Evolutionary conservation across 2,797 vertebrate genomes (phyloP).

Genomic region (Columba guinea): DNA sequence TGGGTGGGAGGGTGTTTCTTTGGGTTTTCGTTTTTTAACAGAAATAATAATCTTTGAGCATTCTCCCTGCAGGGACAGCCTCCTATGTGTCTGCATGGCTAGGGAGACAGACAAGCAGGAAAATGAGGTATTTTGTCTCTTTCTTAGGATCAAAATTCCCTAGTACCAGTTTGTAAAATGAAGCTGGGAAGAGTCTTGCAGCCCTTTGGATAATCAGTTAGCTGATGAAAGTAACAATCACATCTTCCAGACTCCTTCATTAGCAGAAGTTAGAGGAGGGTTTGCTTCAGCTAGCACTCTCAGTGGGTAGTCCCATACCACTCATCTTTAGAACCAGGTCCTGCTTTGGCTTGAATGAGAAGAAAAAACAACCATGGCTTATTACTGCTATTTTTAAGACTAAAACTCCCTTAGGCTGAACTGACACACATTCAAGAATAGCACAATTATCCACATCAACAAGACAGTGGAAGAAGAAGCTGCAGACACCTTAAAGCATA

Average conservation of each 20-base stretch:
- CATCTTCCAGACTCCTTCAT: not conserved
- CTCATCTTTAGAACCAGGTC: not conserved
- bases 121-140: not conserved
- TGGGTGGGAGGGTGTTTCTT: too few relatives aligned
- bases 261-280: not conserved
- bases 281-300: not conserved
- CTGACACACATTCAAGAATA: not conserved
- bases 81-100: not conserved
- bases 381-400: not conserved
- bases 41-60: not conserved
- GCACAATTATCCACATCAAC: not conserved
- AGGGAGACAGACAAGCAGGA: not conserved
- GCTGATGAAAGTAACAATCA: not conserved
- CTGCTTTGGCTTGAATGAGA: not conserved
- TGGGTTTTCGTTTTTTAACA: not conserved
- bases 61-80: not conserved
- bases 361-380: not conserved
- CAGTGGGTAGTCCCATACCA: not conserved
- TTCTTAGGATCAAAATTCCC: not conserved
- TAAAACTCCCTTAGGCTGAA: not conserved
- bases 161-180: not conserved
- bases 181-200: not conserved
- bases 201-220: not conserved
- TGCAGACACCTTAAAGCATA: not conserved
- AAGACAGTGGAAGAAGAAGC: not conserved